Evolutionary conservation across 2,113 vertebrate genomes (phyloP).

Genomic region (Notothenia rossii): DNA sequence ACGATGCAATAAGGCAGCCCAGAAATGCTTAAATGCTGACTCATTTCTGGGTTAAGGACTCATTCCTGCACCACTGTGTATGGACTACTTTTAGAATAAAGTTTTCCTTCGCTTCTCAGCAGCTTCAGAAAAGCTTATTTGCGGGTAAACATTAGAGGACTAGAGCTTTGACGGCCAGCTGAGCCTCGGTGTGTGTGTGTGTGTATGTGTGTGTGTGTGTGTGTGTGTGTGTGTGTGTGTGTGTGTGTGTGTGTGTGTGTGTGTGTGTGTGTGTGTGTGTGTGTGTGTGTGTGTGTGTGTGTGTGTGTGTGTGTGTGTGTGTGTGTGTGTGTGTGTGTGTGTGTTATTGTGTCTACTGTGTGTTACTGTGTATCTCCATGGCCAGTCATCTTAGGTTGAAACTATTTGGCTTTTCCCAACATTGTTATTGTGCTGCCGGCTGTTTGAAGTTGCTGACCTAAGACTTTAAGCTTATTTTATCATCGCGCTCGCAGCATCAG

Average conservation of each 20-base stretch:
- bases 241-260: background rate
- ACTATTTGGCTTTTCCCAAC: slow-evolving; percentile 31
- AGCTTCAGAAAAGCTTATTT: slow-evolving; percentile 19
- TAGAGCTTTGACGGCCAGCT: slow-evolving; percentile 11
- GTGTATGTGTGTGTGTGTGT: no score
- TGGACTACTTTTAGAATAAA: background rate
- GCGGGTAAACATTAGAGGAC: background rate
- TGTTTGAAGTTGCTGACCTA: slow-evolving; percentile 69
- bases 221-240: no score
- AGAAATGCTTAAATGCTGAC: no score
- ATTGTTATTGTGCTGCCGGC: slow-evolving; percentile 41
- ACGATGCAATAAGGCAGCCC: no score
- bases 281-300: no score
- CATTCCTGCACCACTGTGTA: no score
- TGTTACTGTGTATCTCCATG: slow-evolving; percentile 35
- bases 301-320: no score
- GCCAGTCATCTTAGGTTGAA: slow-evolving; percentile 47
- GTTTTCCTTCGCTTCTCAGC: background rate
- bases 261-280: no score
- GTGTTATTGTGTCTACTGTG: slow-evolving; percentile 8
- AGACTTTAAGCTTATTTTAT: slow-evolving; percentile 70
- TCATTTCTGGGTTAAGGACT: no score
- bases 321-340: background rate
- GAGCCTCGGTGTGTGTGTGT: background rate
- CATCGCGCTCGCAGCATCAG: slow-evolving; percentile 52